phyloP scores from a whole-genome alignment of 2,113 vertebrate genomes.

The Oenanthe melanoleuca region DNA sequence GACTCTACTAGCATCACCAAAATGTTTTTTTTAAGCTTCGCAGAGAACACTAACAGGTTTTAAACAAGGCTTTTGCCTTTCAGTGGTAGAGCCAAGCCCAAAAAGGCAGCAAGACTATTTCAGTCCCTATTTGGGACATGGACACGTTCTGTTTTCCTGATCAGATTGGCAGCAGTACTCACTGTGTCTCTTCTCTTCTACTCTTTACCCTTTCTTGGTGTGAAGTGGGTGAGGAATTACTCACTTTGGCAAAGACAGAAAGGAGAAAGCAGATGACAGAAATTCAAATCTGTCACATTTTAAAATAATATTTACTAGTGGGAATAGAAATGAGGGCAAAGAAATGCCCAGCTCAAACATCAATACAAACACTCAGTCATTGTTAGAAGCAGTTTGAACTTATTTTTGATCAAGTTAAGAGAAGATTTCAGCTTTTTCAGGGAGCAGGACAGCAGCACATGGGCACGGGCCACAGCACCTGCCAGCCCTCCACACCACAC shows the following conservation, averaged over 20 bases:
- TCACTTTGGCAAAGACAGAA: conserved; percentile 33
- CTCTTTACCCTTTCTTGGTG: conserved; percentile 63
- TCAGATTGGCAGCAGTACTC: conserved; percentile 41
- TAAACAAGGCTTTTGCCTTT: conserved; percentile 23
- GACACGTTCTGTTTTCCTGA: conserved; percentile 34
- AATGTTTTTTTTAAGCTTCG: neutral
- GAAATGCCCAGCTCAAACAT: neutral
- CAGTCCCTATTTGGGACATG: conserved; percentile 63
- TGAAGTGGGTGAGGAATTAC: conserved; percentile 31
- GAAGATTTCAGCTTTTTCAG: neutral
- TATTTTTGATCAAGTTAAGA: neutral
- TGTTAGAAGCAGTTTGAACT: neutral
- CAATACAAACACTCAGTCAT: neutral
- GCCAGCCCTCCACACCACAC: neutral
- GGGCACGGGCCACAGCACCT: neutral
- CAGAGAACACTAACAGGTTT: neutral
- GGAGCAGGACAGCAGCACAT: neutral
- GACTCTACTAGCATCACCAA: neutral
- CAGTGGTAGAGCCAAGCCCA: conserved; percentile 9
- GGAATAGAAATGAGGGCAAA: neutral
- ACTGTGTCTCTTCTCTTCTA: conserved; percentile 34
- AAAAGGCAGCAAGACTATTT: conserved; percentile 55
- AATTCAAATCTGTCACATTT: neutral
- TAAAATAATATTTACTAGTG: conserved; percentile 39
- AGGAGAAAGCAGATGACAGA: conserved; percentile 29